Conservation (phyloP, 2,888 invertebrate genomes). For the Protonemura montana region DNA sequence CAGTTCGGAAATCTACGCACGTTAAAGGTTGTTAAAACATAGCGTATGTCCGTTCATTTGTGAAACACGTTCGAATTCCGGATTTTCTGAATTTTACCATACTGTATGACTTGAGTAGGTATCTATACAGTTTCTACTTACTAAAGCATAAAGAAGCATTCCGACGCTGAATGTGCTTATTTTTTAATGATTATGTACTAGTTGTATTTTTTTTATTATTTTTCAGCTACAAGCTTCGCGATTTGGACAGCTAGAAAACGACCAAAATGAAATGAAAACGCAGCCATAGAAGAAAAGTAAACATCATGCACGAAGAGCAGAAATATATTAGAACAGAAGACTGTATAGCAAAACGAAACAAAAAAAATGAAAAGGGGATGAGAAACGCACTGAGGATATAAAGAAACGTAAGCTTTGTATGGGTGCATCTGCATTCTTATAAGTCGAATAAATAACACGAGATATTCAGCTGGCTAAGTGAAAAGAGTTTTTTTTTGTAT, state of each 20-base stretch:
- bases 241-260: slow-evolving; percentile 7
- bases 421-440: too few relatives aligned
- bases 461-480: too few relatives aligned
- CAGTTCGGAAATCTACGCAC: too few relatives aligned
- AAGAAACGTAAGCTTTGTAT: background rate
- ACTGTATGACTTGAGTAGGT: too few relatives aligned
- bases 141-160: background rate
- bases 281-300: background rate
- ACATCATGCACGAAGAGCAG: background rate
- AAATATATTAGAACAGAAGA: background rate
- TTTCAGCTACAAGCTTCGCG: background rate
- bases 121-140: too few relatives aligned
- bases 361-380: background rate
- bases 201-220: background rate
- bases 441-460: too few relatives aligned
- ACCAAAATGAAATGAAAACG: background rate
- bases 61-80: too few relatives aligned
- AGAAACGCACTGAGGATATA: background rate
- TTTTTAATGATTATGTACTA: background rate
- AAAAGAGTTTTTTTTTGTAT: too few relatives aligned
- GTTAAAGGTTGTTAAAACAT: too few relatives aligned
- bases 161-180: background rate
- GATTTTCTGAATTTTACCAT: too few relatives aligned
- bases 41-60: too few relatives aligned
- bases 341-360: background rate